phyloP scores from a whole-genome alignment of 1,140 invertebrate genomes.

The Amphibalanus amphitrite region DNA sequence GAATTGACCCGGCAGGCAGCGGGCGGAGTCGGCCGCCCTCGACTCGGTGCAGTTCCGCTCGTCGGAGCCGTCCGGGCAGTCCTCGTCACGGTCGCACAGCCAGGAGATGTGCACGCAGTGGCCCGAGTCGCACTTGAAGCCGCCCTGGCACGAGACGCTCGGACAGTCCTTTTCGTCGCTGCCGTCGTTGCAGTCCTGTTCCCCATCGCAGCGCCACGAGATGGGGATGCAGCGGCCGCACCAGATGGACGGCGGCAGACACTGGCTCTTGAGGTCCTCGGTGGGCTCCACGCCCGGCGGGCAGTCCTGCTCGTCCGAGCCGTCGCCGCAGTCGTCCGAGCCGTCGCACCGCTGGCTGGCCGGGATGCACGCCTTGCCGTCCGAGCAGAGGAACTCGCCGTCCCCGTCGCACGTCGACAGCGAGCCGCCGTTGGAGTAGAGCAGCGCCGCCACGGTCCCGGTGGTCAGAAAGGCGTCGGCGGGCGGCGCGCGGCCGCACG shows the following conservation, averaged over 20 bases:
- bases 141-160: conserved; percentile 14
- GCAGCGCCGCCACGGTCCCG: background rate
- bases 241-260: background rate
- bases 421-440: background rate
- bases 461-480: background rate
- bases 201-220: conserved; percentile 79
- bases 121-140: conserved; percentile 7
- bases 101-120: conserved; percentile 5
- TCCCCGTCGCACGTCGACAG: background rate
- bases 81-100: conserved; percentile 8
- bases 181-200: conserved; percentile 71
- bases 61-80: conserved; percentile 9
- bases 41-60: conserved; percentile 12
- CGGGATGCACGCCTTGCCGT: conserved; percentile 21
- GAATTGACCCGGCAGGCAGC: conserved; percentile 13
- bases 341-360: conserved; percentile 12
- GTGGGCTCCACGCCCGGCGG: background rate
- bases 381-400: conserved; percentile 20
- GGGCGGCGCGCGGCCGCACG: background rate
- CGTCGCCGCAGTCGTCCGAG: conserved; percentile 21
- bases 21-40: background rate
- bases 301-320: conserved; percentile 31
- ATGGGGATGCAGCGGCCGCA: conserved; percentile 39
- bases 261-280: background rate
- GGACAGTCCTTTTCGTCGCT: conserved; percentile 51